Evolutionary conservation across 2,797 vertebrate species (phyloP), one percentile per base, ranked within the genome.

Genomic region (Vipera latastei): DNA sequence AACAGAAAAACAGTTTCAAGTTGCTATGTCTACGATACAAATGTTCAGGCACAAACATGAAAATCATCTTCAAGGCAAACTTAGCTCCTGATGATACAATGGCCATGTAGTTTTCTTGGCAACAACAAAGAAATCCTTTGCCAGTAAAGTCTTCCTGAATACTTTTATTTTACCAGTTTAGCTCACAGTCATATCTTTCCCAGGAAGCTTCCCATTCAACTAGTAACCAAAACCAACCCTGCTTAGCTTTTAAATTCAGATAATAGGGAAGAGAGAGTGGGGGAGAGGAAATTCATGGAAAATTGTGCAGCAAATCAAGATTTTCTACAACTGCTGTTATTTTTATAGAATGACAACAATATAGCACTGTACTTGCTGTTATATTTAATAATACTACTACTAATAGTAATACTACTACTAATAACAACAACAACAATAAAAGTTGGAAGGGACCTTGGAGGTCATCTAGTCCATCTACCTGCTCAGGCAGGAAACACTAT

Each of bases 321-420:
- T n/a, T 86, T 91, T 91, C 22, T 57, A 57, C 22, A 90, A 59
- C 56, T 90, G 86, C 89, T 28, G 53, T 53, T 53, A 91, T 51
- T 6, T n/a, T 83, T 69, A 60, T 1, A 53, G 69, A 63, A 73
- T 16, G 55, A 85, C 26, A 92, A 69, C 0, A 92, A 59, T 0
- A 0, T 57, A 86, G 88, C 90, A 94, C 94, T 56, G 92, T 87
- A 92, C 94, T 0, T 94, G 95, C 32, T 91, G 86, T 61, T 92
- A 89, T 90, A 93, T 96, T 96, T 53, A 53, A 53, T 53, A 53
- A 0, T 53, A 53, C 9, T 11, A 48, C 96, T 53, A 53, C 53
- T 53, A 53, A 0, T 53, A 53, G 1, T 11, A 48, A 48, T 48
- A 48, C 3, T 48, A 48, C 44, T 48, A 48, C 3, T 48, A 53